A percentile compares a stretch with the other conserved stretches of the same genome.
These are phyloP conservation scores for Trinectes maculatus DNA, from an alignment of 2,113 vertebrate species.

Conservation along the genomic window DNA sequence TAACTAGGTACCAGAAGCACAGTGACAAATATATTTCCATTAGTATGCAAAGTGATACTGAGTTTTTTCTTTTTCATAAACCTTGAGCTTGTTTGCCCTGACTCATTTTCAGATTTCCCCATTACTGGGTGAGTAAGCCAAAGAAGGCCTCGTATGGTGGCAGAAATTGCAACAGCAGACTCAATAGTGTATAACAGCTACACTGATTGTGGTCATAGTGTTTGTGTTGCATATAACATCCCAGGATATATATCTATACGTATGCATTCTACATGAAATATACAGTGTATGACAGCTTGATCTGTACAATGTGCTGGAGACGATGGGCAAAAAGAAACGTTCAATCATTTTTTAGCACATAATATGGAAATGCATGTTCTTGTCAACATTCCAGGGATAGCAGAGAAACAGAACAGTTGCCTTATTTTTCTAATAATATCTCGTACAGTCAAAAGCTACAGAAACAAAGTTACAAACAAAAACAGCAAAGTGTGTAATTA, in stretches of 20 bases:
- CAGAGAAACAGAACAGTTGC: background rate
- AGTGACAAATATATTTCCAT: slow-evolving; percentile 32
- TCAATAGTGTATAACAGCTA: slow-evolving; percentile 33
- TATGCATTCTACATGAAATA: slow-evolving; percentile 7
- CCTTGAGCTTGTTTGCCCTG: slow-evolving; percentile 36
- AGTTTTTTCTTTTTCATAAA: slow-evolving; percentile 23
- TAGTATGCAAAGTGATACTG: slow-evolving; percentile 49
- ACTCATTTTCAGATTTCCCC: slow-evolving; percentile 34
- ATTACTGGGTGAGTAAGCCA: slow-evolving; percentile 20
- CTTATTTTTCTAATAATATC: background rate
- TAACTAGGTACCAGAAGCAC: slow-evolving; percentile 27
- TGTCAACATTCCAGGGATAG: background rate
- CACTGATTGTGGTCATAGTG: slow-evolving; percentile 9
- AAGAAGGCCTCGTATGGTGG: slow-evolving; percentile 28
- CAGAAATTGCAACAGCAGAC: slow-evolving; percentile 23
- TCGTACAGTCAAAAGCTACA: background rate
- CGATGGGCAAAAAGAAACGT: slow-evolving; percentile 2
- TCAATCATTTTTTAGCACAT: slow-evolving; percentile 13
- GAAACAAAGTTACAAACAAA: slow-evolving; percentile 1
- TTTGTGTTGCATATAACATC: slow-evolving; percentile 24
- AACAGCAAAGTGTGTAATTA: slow-evolving; percentile 7
- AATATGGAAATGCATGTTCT: slow-evolving; percentile 47
- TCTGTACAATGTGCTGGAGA: slow-evolving; percentile 20
- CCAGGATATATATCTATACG: background rate
- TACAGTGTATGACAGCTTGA: slow-evolving; percentile 4